These are phyloP conservation scores for Pelmatolapia mariae DNA, from an alignment of 2,113 vertebrate genomes.

Conservation along the genomic window DNA sequence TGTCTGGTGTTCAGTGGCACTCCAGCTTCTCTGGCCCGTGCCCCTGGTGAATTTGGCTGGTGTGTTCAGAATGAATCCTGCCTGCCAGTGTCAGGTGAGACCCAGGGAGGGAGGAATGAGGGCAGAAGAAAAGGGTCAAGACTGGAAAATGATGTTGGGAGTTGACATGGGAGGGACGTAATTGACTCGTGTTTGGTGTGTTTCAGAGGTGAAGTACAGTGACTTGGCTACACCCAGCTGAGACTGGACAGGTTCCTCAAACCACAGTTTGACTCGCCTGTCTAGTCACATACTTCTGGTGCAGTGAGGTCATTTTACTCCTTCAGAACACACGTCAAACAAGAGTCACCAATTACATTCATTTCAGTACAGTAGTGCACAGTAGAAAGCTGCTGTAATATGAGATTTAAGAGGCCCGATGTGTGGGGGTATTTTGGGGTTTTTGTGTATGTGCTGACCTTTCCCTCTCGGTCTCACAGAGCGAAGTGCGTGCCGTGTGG, in stretches of 20 bases:
- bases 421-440: neutral
- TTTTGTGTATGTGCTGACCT: conserved; percentile 58
- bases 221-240: conserved; percentile 15
- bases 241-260: conserved; percentile 30
- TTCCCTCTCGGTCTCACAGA: conserved; percentile 75
- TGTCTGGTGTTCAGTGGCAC: conserved; percentile 84
- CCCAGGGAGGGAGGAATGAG: conserved; percentile 54
- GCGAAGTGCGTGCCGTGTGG: conserved; percentile 83
- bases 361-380: conserved; percentile 21
- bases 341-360: conserved; percentile 1
- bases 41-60: conserved; percentile 84
- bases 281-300: neutral
- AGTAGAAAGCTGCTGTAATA: conserved; percentile 17
- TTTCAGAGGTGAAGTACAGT: conserved; percentile 17
- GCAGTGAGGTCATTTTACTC: conserved; percentile 25
- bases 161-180: conserved; percentile 44
- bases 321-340: conserved; percentile 13
- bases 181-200: conserved; percentile 27
- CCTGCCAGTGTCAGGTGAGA: conserved; percentile 85
- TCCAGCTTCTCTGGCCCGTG: conserved; percentile 62
- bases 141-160: conserved; percentile 17
- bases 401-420: conserved; percentile 44
- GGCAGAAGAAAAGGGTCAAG: neutral
- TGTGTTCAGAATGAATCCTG: conserved; percentile 92
- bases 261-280: conserved; percentile 13